Evolutionary conservation across 2,888 invertebrate species (phyloP).

Genomic region (Scaptomyza reducta): DNA sequence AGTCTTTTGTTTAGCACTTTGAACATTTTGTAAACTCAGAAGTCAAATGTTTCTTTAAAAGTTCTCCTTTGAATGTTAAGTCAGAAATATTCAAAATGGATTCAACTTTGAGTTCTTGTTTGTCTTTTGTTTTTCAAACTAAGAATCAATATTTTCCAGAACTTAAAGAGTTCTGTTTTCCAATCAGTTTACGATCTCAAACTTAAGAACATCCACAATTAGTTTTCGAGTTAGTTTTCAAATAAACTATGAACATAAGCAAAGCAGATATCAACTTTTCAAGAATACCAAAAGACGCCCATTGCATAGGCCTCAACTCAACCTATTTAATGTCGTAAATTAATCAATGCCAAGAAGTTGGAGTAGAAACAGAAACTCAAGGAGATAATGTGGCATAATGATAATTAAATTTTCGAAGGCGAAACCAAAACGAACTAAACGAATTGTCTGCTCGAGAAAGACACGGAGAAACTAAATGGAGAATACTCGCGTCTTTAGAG

Average conservation of each 20-base stretch:
- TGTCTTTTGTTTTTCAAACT: no score
- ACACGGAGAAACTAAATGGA: conserved; percentile 55
- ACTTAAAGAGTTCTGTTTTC: no score
- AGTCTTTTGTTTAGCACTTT: no score
- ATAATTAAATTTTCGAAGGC: conserved; percentile 67
- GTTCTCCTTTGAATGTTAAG: no score
- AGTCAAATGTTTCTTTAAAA: no score
- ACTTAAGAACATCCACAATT: no score
- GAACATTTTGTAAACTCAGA: no score
- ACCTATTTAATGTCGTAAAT: conserved; percentile 44
- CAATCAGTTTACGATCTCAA: no score
- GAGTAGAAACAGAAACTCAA: conserved; percentile 8
- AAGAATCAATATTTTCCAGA: no score
- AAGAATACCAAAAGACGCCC: conserved; percentile 3
- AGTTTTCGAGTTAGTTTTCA: neutral
- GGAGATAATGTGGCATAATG: conserved; percentile 59
- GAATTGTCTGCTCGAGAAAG: conserved; percentile 58
- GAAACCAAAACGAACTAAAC: conserved; percentile 31
- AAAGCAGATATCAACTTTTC: conserved; percentile 3
- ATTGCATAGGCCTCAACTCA: neutral
- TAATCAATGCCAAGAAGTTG: conserved; percentile 52
- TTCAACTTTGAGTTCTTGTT: no score
- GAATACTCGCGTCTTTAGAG: conserved; percentile 20
- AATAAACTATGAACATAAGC: neutral
- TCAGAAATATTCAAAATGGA: no score